Base-by-base conservation (phyloP, 2,797 vertebrate genomes). In the Pseudochaenichthys georgianus region DNA sequence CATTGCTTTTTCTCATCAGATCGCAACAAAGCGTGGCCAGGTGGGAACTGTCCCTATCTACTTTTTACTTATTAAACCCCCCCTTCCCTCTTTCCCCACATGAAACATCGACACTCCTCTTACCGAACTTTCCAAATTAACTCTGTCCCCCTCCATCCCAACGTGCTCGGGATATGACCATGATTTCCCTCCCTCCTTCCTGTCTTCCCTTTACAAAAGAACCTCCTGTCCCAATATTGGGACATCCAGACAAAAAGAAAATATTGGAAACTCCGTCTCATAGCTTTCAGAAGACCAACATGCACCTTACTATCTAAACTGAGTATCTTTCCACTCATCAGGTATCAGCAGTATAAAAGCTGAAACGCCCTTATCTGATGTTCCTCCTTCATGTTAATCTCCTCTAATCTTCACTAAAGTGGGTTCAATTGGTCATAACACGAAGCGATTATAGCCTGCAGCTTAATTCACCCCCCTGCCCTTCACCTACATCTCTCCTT, bases 11-110 rank as follows among this genome's bases (percentile, higher is more conserved):
- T 88, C 77, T 93, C 88, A 87, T 94, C 94, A 96, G 95, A 95
- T 95, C 95, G 64, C 95, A 95, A 85, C 95, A 96, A 93, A 96
- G 91, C 60, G 90, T 96, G 86, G 93, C 94, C 93, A 96, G 95
- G 95, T 96, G 95, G 95, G 95, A 93, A 93, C 86, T 91, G 87
- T 77, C 89, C 87, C 89, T 91, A 50, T 83, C 73, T 86, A 45
- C 75, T 59, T 89, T 78, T 82, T 61, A 70, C 34, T 77, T 78
- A 80, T 65, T 67, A 64, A 85, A 42, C 55, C 61, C 63, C 60
- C 59, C 41, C 47, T 7, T 42, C 51, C 68, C 43, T n/a, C 46
- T 55, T 57, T 13, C 42, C 68, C 60, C 54, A 69, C 61, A 71
- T 75, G 42, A 76, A 78, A 79, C 58, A 70, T 43, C 64, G 21